Percentiles rank a stretch among this genome's conserved stretches.
Evolutionary conservation across 2,113 vertebrate genomes (phyloP).

Genomic region (Aphelocoma coerulescens): DNA sequence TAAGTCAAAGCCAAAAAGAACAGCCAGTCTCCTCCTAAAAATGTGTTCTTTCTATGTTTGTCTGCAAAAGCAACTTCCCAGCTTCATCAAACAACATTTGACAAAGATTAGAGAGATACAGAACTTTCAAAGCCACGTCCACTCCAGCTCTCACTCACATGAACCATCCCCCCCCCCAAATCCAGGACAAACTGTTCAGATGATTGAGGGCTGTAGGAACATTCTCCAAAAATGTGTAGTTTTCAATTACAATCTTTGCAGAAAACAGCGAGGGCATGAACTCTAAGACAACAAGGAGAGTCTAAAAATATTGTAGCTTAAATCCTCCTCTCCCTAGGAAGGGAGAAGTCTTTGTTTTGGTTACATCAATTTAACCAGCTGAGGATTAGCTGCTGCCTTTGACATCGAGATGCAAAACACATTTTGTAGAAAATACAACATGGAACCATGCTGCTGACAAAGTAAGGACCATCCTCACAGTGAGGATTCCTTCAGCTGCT

Average conservation of each 20-base stretch:
- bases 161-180: neutral
- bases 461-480: neutral
- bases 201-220: neutral
- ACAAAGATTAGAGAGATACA: neutral
- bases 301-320: neutral
- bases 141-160: neutral
- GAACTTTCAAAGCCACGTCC: neutral
- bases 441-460: neutral
- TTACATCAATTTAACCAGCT: neutral
- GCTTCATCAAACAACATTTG: neutral
- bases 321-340: neutral
- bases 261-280: neutral
- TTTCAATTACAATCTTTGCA: neutral
- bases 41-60: neutral
- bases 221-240: neutral
- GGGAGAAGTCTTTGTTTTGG: neutral
- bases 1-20: constrained; percentile 36
- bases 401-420: neutral
- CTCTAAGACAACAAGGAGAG: neutral
- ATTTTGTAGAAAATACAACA: neutral
- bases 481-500: neutral
- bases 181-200: neutral
- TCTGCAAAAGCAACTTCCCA: neutral
- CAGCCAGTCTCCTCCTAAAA: neutral
- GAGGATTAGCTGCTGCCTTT: neutral